Evolutionary conservation across 2,113 vertebrate species (phyloP).

Genomic region (Halcyon senegalensis): DNA sequence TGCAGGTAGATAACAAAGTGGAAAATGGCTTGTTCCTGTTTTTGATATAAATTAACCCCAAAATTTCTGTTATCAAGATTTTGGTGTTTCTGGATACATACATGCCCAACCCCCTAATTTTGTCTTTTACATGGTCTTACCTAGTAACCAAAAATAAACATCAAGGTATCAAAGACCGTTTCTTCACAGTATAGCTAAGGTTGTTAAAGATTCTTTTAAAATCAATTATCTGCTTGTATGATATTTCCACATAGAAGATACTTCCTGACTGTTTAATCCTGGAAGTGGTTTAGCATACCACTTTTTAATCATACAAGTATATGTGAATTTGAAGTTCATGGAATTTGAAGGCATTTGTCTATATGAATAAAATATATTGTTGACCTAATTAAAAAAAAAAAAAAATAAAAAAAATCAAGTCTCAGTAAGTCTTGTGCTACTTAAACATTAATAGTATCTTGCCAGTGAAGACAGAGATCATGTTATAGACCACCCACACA

Average conservation of each 20-base stretch:
- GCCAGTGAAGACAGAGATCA: neutral
- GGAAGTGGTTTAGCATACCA: neutral
- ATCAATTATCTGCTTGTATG: neutral
- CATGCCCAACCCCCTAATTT: neutral
- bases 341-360: neutral
- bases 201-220: neutral
- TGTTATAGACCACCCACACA: neutral
- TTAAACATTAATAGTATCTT: neutral
- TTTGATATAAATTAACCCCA: neutral
- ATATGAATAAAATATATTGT: neutral
- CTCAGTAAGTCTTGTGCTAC: neutral
- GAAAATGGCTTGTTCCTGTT: neutral
- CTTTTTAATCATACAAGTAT: neutral
- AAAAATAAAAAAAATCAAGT: no score
- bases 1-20: neutral
- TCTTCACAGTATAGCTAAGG: neutral
- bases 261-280: neutral
- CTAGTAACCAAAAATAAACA: neutral
- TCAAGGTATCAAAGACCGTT: neutral
- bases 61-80: neutral
- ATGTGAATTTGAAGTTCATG: neutral
- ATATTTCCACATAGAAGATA: neutral
- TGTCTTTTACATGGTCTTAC: neutral
- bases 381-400: neutral
- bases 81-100: neutral